phyloP scores from a whole-genome alignment of 2,888 invertebrate species.

The Microplitis deprimator region DNA sequence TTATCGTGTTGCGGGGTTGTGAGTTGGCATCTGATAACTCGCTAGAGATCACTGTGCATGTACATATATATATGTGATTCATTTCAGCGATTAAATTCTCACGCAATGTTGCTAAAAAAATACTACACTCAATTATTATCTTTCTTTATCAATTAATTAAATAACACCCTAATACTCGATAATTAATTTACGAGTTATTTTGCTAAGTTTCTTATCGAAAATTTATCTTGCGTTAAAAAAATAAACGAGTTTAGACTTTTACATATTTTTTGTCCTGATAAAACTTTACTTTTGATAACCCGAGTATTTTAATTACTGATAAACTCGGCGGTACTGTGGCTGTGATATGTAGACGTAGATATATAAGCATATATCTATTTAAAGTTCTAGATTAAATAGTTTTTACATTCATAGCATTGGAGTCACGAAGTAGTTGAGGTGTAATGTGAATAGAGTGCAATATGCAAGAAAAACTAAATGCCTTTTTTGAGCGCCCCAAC shows the following conservation, averaged over 20 bases:
- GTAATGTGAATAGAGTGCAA: not conserved
- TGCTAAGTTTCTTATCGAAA: not conserved
- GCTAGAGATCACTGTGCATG: not conserved
- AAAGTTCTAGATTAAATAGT: not conserved
- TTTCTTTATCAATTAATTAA: not conserved
- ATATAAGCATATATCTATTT: not conserved
- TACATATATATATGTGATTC: slow-evolving; percentile 46
- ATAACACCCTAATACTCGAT: slow-evolving; percentile 1
- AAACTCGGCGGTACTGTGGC: not conserved
- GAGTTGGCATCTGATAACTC: slow-evolving; percentile 51
- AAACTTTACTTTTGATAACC: not conserved
- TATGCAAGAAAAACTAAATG: not conserved
- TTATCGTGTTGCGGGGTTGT: slow-evolving; percentile 52
- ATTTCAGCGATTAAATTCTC: slow-evolving; percentile 54
- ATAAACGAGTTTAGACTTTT: not conserved
- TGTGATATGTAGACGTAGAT: not conserved
- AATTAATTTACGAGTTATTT: not conserved
- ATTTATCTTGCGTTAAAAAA: not conserved
- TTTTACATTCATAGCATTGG: not conserved
- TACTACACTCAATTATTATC: not conserved
- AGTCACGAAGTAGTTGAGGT: not conserved
- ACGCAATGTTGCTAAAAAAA: slow-evolving; percentile 44
- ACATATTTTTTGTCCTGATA: not conserved
- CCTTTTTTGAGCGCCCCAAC: not conserved
- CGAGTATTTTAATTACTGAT: not conserved